Percentiles rank a stretch among this genome's conserved stretches.
Evolutionary conservation across 2,888 invertebrate genomes (phyloP).

Genomic region (Dorcus hopei): DNA sequence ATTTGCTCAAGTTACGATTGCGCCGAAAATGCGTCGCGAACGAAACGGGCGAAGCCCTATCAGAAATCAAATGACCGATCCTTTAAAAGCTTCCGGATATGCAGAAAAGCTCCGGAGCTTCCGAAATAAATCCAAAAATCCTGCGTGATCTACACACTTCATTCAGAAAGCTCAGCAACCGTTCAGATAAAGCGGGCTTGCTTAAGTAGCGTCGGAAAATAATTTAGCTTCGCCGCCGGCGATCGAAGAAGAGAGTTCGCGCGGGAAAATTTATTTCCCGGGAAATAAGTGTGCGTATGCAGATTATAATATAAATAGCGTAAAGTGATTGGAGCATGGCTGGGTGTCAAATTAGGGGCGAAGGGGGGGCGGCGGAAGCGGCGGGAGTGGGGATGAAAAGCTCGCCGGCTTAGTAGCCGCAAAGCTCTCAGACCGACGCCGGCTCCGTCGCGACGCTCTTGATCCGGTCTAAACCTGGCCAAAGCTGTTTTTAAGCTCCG

Average conservation of each 20-base stretch:
- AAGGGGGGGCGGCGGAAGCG: constrained; percentile 27
- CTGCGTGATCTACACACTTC: constrained; percentile 24
- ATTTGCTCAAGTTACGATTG: constrained; percentile 25
- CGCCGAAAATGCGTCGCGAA: no score
- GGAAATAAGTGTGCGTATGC: constrained; percentile 14
- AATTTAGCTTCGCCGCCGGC: background rate
- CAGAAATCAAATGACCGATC: constrained; percentile 24
- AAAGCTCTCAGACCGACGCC: constrained; percentile 50
- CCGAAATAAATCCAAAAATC: constrained; percentile 25
- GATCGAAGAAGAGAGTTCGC: background rate
- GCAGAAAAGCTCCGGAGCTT: constrained; percentile 33
- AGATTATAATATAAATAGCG: constrained; percentile 49
- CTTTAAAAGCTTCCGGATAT: constrained; percentile 24
- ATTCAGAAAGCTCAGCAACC: background rate
- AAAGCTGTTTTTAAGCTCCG: constrained; percentile 51
- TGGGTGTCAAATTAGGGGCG: constrained; percentile 40
- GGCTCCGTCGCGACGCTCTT: constrained; percentile 54
- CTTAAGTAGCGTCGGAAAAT: no score
- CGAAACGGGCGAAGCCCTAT: background rate
- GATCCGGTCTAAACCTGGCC: constrained; percentile 50
- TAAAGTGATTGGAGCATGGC: constrained; percentile 45
- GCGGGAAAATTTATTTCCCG: background rate
- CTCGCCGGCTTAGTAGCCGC: constrained; percentile 46
- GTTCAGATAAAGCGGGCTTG: background rate
- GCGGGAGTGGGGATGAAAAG: constrained; percentile 38